Percentiles rank a stretch among this genome's conserved stretches.
Conservation (phyloP, 2,888 invertebrate genomes). For the Glomeris marginata region DNA sequence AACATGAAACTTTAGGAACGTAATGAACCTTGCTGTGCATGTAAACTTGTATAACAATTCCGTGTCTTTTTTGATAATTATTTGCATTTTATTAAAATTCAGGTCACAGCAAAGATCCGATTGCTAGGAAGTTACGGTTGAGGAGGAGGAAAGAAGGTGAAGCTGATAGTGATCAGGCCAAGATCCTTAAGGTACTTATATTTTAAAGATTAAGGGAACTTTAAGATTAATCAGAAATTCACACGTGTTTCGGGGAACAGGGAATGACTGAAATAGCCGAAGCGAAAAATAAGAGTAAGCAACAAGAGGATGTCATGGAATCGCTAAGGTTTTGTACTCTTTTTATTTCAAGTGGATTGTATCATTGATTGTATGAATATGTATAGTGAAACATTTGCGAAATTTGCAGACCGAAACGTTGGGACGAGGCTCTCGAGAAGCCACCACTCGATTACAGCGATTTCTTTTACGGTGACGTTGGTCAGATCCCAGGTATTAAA, state of each 20-base stretch:
- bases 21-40: no score
- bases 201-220: neutral
- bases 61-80: neutral
- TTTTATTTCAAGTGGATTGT: conserved; percentile 2
- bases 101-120: conserved; percentile 67
- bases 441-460: conserved; percentile 94
- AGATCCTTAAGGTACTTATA: conserved; percentile 54
- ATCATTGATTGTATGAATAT: neutral
- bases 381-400: conserved; percentile 17
- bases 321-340: conserved; percentile 45
- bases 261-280: conserved; percentile 75
- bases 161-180: conserved; percentile 71
- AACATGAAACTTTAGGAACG: no score
- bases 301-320: conserved; percentile 49
- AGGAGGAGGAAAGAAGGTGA: conserved; percentile 61
- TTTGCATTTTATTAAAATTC: conserved; percentile 1
- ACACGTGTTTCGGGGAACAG: conserved; percentile 29
- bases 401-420: conserved; percentile 63
- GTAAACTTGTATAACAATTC: neutral
- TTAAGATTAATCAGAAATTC: no score
- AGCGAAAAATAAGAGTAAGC: conserved; percentile 64
- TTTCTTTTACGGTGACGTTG: conserved; percentile 87
- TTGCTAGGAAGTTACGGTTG: conserved; percentile 81
- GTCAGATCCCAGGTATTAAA: conserved; percentile 56
- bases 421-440: conserved; percentile 91